A percentile compares a stretch with the other conserved stretches of the same genome.
Conservation (phyloP, 2,113 vertebrate species). For the Campylomormyrus tamandua region DNA sequence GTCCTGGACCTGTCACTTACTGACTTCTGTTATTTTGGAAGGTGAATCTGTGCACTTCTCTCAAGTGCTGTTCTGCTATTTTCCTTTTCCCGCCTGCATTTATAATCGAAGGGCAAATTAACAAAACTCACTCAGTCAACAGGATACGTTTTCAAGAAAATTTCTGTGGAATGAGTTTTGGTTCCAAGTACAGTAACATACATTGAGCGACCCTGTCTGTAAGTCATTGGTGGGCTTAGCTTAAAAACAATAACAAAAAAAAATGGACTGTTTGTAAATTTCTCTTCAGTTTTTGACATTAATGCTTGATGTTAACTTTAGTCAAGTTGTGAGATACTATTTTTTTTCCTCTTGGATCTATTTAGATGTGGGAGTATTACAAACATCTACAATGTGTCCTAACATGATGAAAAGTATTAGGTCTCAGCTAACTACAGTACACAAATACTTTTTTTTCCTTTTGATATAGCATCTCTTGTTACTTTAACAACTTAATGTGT, state of each 20-base stretch:
- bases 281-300: background rate
- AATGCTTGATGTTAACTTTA: background rate
- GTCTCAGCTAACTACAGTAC: background rate
- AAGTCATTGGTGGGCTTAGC: background rate
- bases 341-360: background rate
- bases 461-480: background rate
- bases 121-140: background rate
- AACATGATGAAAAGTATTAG: background rate
- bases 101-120: background rate
- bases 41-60: background rate
- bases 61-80: background rate
- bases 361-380: background rate
- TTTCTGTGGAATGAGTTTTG: background rate
- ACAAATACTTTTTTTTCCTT: background rate
- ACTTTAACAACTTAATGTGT: background rate
- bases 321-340: background rate
- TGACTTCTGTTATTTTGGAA: background rate
- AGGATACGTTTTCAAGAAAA: background rate
- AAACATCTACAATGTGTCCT: background rate
- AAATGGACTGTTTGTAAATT: background rate
- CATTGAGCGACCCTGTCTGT: background rate
- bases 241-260: background rate
- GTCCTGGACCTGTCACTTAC: background rate
- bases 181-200: background rate
- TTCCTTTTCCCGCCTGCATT: background rate